A percentile compares a stretch with the other conserved stretches of the same genome.
These are phyloP conservation scores for Seriola dumerili DNA, from an alignment of 2,113 vertebrate species.

Conservation along the genomic window DNA sequence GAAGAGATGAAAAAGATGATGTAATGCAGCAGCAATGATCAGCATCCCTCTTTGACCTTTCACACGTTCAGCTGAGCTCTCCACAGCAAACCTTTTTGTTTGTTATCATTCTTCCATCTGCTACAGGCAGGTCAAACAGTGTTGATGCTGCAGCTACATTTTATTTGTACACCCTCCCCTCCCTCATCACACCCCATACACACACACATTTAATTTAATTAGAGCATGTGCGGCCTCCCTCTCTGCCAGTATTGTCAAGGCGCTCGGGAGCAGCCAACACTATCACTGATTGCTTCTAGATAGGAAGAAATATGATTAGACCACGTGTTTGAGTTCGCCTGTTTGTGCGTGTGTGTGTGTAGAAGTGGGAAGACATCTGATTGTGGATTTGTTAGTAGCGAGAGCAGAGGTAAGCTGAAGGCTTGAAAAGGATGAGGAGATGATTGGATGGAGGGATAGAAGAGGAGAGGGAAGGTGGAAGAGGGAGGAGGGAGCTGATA, in stretches of 20 bases:
- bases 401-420: slow-evolving; percentile 51
- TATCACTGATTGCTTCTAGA: slow-evolving; percentile 98
- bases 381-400: slow-evolving; percentile 48
- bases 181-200: neutral
- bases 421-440: slow-evolving; percentile 48
- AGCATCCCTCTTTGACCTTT: slow-evolving; percentile 36
- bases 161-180: slow-evolving; percentile 1
- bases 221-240: slow-evolving; percentile 93
- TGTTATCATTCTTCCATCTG: slow-evolving; percentile 28
- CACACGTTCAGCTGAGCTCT: slow-evolving; percentile 11
- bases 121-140: slow-evolving; percentile 71
- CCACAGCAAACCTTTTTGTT: slow-evolving; percentile 29
- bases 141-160: slow-evolving; percentile 47
- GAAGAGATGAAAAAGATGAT: neutral
- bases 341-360: slow-evolving; percentile 35
- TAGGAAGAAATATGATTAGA: slow-evolving; percentile 97
- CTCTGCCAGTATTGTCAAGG: slow-evolving; percentile 91
- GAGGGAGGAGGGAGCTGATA: neutral
- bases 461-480: neutral
- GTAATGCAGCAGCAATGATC: slow-evolving; percentile 83
- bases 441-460: slow-evolving; percentile 37
- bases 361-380: slow-evolving; percentile 39
- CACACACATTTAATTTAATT: slow-evolving; percentile 95
- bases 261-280: slow-evolving; percentile 89
- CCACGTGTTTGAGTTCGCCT: slow-evolving; percentile 68